Base-by-base conservation (phyloP, 2,797 vertebrate species). In the Poecilia picta region DNA sequence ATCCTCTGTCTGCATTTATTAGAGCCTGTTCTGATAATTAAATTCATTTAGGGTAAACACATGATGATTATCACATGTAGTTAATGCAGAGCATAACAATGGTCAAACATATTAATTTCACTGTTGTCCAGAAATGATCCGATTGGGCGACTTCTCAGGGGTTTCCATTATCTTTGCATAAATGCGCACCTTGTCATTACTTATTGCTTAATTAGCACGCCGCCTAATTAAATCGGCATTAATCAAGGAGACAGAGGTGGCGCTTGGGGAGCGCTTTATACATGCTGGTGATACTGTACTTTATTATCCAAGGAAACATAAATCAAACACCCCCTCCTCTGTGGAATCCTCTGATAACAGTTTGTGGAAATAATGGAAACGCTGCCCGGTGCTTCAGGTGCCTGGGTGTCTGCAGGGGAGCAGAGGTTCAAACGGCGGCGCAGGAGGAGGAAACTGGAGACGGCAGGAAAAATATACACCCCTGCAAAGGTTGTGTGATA, bases 141-240 rank as follows among this genome's bases (percentile, higher is more conserved):
- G 89, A 92, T 91, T 91, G 92, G 91, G 72, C 74, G 71, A 82
- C 85, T 89, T 89, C 89, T 92, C 91, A 82, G 0, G 85, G 83
- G 89, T 93, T 87, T 85, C 88, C 82, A 87, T 95, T 94, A 94
- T 94, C 94, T 95, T 90, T 89, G 93, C 92, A 94, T 93, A 93
- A 94, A 94, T 81, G 91, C 92, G 85, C 90, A 95, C 93, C 94
- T 94, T 93, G 93, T 96, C 95, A 95, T 95, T 95, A 95, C 95
- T 95, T 95, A 95, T 91, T 89, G 93, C 93, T 94, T 95, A 95
- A 96, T 96, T 95, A 96, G 94, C 85, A 74, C 87, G 33, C 78
- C 0, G 92, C 89, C 92, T 96, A 95, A 96, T 96, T 95, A 95
- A 95, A 94, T 94, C 92, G 86, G 88, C 93, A 96, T 96, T 95